Base-by-base conservation (phyloP, 2,888 invertebrate species). In the Chrysotoxum bicinctum region DNA sequence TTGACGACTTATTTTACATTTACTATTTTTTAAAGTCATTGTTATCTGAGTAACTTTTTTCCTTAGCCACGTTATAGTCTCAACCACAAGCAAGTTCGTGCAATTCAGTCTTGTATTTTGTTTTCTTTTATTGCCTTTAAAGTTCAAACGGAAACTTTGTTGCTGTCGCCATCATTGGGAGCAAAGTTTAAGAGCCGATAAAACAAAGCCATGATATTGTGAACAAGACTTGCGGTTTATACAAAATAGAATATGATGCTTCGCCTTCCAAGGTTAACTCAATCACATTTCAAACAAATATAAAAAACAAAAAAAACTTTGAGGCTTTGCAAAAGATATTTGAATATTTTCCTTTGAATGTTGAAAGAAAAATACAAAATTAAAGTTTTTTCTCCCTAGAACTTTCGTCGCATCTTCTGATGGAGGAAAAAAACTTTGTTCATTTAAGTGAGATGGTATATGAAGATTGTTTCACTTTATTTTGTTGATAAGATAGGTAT, bases 311-410 rank as follows among this genome's bases (percentile, higher is more conserved):
- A 48, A 14, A 12, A 23, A 50, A 21, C 23, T 50, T 50, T 26
- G 0, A 50, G 26, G 23, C 23, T 50, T 50, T n/a, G 14, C n/a
- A 8, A 23, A 50, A 26, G 8, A 16, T 16, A 54, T 30, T 30
- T 54, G 54, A 54, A 54, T 30, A 54, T 54, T 30, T 54, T 52
- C 6, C 14, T 50, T 50, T 26, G 23, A 50, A 40, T 50, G 14
- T 23, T 26, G 3, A n/a, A 50, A 14, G 23, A 14, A 50, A 50
- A 50, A 30, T 14, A 54, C 1, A 16, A 16, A 16, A 16, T 16
- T 10, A 16, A 54, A 54, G 54, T 54, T 54, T 30, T 52, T 30
- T 54, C 16, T 16, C 30, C 30, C 10, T 54, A 5, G n/a, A 50
- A n/a, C 16, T 16, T 30, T 54, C 30, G 26, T 52, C 10, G 19